Percentiles rank a stretch among this genome's conserved stretches.
These are phyloP conservation scores for Geophilus truncorum DNA, from an alignment of 2,888 invertebrate species.

Conservation along the genomic window DNA sequence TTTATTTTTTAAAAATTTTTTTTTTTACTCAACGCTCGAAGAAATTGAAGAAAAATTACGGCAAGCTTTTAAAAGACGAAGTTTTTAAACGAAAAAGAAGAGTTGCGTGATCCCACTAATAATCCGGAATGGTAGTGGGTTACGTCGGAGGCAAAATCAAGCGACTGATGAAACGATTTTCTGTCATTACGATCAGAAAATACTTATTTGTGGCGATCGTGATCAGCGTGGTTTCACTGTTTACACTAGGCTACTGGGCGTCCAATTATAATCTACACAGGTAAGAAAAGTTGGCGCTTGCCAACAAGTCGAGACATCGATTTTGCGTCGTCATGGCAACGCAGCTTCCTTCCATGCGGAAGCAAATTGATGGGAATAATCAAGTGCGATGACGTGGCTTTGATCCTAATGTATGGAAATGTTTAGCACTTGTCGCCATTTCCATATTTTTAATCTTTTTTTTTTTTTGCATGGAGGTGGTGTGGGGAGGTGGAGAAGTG, in stretches of 20 bases:
- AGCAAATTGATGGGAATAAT: constrained; percentile 8
- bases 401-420: background rate
- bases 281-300: background rate
- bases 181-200: background rate
- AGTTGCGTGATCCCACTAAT: background rate
- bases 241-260: background rate
- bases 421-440: background rate
- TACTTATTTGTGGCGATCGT: background rate
- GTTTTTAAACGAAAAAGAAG: background rate
- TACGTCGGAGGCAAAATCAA: background rate
- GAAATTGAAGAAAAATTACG: background rate
- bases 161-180: constrained; percentile 12
- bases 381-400: background rate
- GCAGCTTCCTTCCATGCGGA: background rate
- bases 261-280: background rate
- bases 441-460: background rate
- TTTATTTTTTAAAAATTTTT: background rate
- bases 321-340: background rate
- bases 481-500: background rate
- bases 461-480: background rate
- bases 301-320: background rate
- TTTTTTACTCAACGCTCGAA: background rate
- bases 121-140: background rate
- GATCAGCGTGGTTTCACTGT: background rate
- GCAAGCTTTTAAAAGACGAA: background rate